phyloP scores from a whole-genome alignment of 2,113 vertebrate genomes.

The Galeopterus variegatus region DNA sequence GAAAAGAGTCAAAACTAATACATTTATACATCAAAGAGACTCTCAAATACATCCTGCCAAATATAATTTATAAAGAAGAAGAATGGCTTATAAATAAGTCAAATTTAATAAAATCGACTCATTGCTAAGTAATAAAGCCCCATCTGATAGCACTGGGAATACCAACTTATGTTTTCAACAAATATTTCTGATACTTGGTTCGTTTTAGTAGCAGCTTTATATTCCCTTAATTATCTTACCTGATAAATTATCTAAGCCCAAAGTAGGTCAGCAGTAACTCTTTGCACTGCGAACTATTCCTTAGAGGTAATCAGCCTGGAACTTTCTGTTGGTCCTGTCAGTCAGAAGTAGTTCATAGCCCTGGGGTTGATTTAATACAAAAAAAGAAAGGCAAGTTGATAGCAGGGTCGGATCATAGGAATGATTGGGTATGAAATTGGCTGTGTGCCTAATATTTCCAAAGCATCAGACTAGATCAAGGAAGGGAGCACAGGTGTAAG shows the following conservation, averaged over 20 bases:
- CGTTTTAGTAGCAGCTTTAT: slow-evolving; percentile 61
- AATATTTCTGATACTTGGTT: slow-evolving; percentile 20
- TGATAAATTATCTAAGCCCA: slow-evolving; percentile 75
- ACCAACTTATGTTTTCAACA: slow-evolving; percentile 54
- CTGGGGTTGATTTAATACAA: slow-evolving; percentile 29
- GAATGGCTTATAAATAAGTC: slow-evolving; percentile 70
- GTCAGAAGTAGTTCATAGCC: slow-evolving; percentile 72
- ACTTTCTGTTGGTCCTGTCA: slow-evolving; percentile 52
- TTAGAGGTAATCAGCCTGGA: slow-evolving; percentile 71
- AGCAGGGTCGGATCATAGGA: slow-evolving; percentile 50
- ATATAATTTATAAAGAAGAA: slow-evolving; percentile 78
- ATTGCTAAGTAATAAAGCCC: slow-evolving; percentile 62
- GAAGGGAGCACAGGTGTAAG: slow-evolving; percentile 83
- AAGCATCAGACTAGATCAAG: slow-evolving; percentile 73
- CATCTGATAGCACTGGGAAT: slow-evolving; percentile 47
- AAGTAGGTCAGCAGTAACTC: slow-evolving; percentile 64
- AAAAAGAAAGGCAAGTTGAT: slow-evolving; percentile 58
- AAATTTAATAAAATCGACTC: slow-evolving; percentile 59
- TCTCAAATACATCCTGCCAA: slow-evolving; percentile 69
- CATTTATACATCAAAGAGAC: slow-evolving; percentile 70
- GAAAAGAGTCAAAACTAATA: slow-evolving; percentile 48
- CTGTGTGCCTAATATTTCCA: slow-evolving; percentile 72
- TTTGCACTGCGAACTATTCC: slow-evolving; percentile 24
- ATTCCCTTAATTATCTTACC: slow-evolving; percentile 73
- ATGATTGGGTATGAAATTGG: slow-evolving; percentile 57